Conservation (phyloP, 2,113 vertebrate species). For the Alligator mississippiensis region DNA sequence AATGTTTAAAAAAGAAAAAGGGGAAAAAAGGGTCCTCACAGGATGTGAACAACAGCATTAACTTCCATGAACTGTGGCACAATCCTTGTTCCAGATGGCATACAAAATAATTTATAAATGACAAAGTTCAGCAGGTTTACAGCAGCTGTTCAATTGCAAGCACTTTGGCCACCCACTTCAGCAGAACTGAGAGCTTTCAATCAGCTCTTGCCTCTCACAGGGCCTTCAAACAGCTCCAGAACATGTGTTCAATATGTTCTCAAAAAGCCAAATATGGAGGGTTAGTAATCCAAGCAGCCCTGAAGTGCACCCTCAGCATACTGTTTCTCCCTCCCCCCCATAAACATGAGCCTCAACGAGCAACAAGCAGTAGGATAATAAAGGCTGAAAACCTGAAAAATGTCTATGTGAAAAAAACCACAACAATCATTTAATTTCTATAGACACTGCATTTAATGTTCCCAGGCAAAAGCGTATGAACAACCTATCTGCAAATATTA, state of each 20-base stretch:
- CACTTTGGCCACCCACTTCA: conserved; percentile 79
- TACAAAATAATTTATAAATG: conserved; percentile 92
- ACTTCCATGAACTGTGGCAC: conserved; percentile 54
- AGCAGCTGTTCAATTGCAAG: conserved; percentile 86
- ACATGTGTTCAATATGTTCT: conserved; percentile 74
- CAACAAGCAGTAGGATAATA: neutral
- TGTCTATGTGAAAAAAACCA: neutral
- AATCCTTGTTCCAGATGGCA: conserved; percentile 87
- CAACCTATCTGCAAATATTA: neutral
- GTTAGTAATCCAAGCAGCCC: conserved; percentile 21
- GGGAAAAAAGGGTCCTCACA: neutral
- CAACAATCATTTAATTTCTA: neutral
- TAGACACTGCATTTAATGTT: neutral
- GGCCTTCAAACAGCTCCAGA: conserved; percentile 70
- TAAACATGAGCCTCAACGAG: neutral
- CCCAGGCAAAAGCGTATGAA: neutral
- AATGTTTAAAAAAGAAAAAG: conserved; percentile 15
- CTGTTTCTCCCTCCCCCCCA: neutral
- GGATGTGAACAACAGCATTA: conserved; percentile 38
- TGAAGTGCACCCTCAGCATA: neutral
- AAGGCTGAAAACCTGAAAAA: neutral
- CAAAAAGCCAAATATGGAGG: conserved; percentile 67
- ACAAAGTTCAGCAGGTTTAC: conserved; percentile 87
- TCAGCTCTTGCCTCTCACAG: conserved; percentile 67
- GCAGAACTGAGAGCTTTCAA: conserved; percentile 74